phyloP scores from a whole-genome alignment of 2,113 vertebrate genomes.

The Platycercus adscitus region DNA sequence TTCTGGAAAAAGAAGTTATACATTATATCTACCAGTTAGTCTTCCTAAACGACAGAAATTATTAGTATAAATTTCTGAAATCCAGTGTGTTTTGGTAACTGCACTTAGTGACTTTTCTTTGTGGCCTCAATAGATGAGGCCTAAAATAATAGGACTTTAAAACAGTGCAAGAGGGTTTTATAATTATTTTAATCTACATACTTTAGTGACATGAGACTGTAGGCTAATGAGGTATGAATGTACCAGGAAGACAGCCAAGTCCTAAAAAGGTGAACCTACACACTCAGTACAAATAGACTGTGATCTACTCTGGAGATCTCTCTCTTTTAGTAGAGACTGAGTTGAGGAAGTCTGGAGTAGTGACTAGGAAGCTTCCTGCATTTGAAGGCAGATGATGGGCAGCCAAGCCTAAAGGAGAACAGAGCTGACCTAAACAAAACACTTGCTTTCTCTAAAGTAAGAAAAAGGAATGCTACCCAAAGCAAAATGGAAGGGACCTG shows the following conservation, averaged over 20 bases:
- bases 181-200: not conserved
- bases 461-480: not conserved
- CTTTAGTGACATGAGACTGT: not conserved
- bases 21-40: not conserved
- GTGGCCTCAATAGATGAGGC: not conserved
- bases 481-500: not conserved
- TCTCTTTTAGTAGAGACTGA: accelerated
- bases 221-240: not conserved
- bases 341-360: not conserved
- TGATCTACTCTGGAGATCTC: not conserved
- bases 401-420: not conserved
- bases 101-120: not conserved
- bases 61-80: not conserved
- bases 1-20: not conserved
- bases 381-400: not conserved
- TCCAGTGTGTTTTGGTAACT: not conserved
- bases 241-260: not conserved
- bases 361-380: not conserved
- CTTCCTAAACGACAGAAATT: not conserved
- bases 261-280: not conserved
- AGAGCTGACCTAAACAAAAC: not conserved
- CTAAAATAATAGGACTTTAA: not conserved
- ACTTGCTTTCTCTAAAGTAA: not conserved
- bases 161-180: not conserved
- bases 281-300: no score